These are phyloP conservation scores for Nomada flava DNA, from an alignment of 2,888 invertebrate genomes.

Conservation along the genomic window DNA sequence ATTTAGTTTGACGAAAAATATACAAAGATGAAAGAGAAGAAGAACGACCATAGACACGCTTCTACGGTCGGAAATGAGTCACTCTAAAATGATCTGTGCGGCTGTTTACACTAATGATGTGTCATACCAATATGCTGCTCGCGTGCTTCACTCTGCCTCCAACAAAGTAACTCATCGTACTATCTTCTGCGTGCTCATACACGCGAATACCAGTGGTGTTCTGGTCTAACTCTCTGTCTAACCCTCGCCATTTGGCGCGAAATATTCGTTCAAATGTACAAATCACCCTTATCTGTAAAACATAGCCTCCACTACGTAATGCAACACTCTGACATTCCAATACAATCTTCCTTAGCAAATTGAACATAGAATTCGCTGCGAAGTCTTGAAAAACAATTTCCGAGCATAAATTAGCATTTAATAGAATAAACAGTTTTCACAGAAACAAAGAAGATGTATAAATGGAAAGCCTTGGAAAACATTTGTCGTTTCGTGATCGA, in stretches of 20 bases:
- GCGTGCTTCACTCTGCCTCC: background rate
- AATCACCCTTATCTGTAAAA: too few relatives aligned
- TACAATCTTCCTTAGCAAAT: too few relatives aligned
- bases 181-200: background rate
- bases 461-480: background rate
- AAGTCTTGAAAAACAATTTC: too few relatives aligned
- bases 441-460: background rate
- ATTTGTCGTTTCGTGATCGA: background rate
- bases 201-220: background rate
- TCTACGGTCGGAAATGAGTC: conserved; percentile 27
- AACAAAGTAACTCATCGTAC: conserved; percentile 5
- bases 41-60: background rate
- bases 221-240: background rate
- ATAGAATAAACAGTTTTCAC: too few relatives aligned
- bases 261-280: too few relatives aligned
- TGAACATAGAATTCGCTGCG: too few relatives aligned
- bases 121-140: conserved; percentile 21
- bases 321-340: too few relatives aligned
- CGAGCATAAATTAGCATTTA: too few relatives aligned
- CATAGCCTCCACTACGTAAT: too few relatives aligned
- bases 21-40: background rate
- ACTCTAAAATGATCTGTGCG: conserved; percentile 17
- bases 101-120: conserved; percentile 27
- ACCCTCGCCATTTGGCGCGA: too few relatives aligned
- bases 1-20: background rate